Evolutionary conservation across 2,113 vertebrate genomes (phyloP).

Genomic region (Anarhynchus alexandrinus): DNA sequence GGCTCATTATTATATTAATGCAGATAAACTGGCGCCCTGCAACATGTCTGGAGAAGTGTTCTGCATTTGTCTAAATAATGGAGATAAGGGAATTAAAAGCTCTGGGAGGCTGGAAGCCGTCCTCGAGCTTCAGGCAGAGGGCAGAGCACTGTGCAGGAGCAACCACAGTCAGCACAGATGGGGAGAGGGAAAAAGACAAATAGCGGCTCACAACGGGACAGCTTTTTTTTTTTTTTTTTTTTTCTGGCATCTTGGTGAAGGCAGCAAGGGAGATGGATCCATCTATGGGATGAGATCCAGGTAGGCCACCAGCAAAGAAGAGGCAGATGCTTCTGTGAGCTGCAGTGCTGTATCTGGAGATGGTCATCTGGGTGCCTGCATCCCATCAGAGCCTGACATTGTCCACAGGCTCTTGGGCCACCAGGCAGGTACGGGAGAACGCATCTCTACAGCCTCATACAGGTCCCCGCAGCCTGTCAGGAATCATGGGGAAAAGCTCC

Average conservation of each 20-base stretch:
- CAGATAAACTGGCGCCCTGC: slow-evolving; percentile 57
- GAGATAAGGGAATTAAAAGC: slow-evolving; percentile 49
- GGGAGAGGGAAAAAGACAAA: background rate
- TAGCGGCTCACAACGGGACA: background rate
- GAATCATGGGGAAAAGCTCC: background rate
- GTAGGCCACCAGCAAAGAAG: background rate
- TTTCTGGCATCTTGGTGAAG: background rate
- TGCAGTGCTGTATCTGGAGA: background rate
- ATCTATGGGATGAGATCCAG: background rate
- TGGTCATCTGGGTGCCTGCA: background rate
- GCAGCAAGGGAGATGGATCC: background rate
- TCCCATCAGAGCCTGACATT: background rate
- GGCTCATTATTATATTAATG: slow-evolving; percentile 22
- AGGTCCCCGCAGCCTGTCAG: background rate
- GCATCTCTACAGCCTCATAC: accelerated
- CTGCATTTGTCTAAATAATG: slow-evolving; percentile 34
- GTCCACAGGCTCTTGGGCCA: background rate
- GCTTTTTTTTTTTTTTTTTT: too few species aligned
- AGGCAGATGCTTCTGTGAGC: background rate
- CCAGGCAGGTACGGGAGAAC: background rate
- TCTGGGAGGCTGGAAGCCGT: background rate
- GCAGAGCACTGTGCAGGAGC: background rate
- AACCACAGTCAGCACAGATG: background rate
- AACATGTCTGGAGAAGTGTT: slow-evolving; percentile 36
- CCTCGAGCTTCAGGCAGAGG: background rate